A percentile compares a stretch with the other conserved stretches of the same genome.
phyloP scores from a whole-genome alignment of 2,113 vertebrate genomes.

The Trogon surrucura region DNA sequence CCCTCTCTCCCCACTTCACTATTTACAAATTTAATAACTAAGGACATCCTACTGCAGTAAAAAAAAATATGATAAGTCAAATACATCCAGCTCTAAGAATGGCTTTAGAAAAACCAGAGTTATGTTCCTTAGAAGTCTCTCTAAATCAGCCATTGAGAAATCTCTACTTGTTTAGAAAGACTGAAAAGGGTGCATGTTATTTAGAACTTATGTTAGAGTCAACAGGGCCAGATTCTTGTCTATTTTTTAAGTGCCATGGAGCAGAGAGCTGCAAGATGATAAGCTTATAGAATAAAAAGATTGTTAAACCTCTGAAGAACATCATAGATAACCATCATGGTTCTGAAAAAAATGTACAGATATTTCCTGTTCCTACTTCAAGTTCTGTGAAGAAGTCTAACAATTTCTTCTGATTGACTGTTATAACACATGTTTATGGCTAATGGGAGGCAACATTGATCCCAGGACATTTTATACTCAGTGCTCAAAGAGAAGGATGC shows the following conservation, averaged over 20 bases:
- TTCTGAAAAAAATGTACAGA: not conserved
- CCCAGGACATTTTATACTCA: not conserved
- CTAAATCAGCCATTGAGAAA: not conserved
- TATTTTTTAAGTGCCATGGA: not conserved
- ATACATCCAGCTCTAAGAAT: not conserved
- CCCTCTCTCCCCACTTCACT: fast-evolving
- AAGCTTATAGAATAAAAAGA: not conserved
- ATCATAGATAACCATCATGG: not conserved
- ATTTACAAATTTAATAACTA: not conserved
- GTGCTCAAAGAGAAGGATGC: not conserved
- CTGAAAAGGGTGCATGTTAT: not conserved
- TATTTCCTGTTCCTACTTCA: not conserved
- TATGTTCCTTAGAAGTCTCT: not conserved
- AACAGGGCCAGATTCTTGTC: not conserved
- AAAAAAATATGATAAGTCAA: not conserved
- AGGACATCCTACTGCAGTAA: not conserved
- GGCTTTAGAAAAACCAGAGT: not conserved
- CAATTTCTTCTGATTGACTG: not conserved
- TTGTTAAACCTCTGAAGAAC: not conserved
- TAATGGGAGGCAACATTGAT: not conserved
- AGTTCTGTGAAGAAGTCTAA: not conserved
- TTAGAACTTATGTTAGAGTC: not conserved
- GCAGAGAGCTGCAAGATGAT: not conserved
- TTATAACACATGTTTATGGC: not conserved
- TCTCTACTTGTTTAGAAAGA: not conserved